phyloP scores from a whole-genome alignment of 2,797 vertebrate genomes.

The Sebastes steindachneri region DNA sequence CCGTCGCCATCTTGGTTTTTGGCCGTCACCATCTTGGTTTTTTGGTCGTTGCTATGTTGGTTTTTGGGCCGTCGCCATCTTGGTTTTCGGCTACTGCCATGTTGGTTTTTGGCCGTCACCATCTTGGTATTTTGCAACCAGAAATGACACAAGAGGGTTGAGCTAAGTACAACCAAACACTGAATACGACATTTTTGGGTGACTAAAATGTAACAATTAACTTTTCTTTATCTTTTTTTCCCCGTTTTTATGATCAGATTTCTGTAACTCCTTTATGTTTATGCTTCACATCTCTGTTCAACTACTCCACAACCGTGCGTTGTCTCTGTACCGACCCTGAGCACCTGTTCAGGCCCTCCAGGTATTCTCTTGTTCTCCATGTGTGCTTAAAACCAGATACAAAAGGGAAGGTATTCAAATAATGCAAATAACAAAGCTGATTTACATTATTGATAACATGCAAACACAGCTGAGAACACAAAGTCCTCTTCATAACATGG shows the following conservation, averaged over 20 bases:
- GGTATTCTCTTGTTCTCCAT: neutral
- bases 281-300: neutral
- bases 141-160: accelerated
- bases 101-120: no score
- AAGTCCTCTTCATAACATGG: neutral
- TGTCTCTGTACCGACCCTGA: neutral
- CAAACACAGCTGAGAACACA: constrained; percentile 60
- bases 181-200: no score
- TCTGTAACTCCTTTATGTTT: no score
- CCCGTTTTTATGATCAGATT: neutral
- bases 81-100: accelerated
- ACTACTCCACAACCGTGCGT: neutral
- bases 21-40: no score
- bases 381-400: neutral
- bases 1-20: no score
- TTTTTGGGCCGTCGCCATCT: accelerated
- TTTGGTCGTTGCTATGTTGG: no score
- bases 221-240: no score
- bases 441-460: neutral
- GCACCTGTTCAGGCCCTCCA: constrained; percentile 24
- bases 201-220: no score
- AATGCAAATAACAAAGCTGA: constrained; percentile 5
- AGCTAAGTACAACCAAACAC: no score
- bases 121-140: no score
- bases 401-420: constrained; percentile 28